Evolutionary conservation across 1,140 invertebrate species (phyloP).

Genomic region (Drosophila ficusphila): DNA sequence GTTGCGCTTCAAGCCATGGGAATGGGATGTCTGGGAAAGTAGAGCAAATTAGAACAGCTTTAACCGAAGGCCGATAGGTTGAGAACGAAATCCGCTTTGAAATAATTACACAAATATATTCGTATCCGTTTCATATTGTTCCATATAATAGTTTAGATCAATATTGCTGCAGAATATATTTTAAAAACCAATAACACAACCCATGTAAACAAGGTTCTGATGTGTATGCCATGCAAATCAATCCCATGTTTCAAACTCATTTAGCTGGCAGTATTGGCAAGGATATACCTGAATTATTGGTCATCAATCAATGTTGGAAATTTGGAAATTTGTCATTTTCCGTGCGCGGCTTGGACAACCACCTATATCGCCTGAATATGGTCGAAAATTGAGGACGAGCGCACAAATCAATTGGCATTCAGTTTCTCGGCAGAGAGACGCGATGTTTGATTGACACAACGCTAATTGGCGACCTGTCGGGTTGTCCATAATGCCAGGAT

Average conservation of each 20-base stretch:
- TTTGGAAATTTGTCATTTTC: conserved; percentile 25
- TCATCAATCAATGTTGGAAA: conserved; percentile 26
- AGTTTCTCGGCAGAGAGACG: conserved; percentile 7
- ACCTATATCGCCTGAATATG: background rate
- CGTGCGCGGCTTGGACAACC: background rate
- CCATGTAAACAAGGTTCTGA: too few relatives aligned
- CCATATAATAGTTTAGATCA: too few relatives aligned
- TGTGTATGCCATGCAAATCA: background rate
- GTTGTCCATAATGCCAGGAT: conserved; percentile 41
- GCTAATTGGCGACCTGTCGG: conserved; percentile 42
- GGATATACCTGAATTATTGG: conserved; percentile 28
- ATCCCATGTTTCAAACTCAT: background rate
- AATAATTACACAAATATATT: too few relatives aligned
- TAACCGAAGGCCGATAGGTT: background rate
- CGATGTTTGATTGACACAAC: conserved; percentile 49
- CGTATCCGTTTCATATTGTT: too few relatives aligned
- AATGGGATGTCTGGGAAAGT: background rate
- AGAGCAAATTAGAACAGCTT: background rate
- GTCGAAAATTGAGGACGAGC: conserved; percentile 10
- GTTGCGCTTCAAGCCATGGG: background rate
- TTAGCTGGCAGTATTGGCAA: background rate
- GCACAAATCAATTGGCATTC: conserved; percentile 40
- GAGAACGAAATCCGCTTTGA: too few relatives aligned
- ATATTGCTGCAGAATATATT: too few relatives aligned
- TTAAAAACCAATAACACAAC: too few relatives aligned